A percentile compares a stretch with the other conserved stretches of the same genome.
These are phyloP conservation scores for Tokudaia muenninki DNA, from an alignment of 2,797 vertebrate species.

Conservation along the genomic window DNA sequence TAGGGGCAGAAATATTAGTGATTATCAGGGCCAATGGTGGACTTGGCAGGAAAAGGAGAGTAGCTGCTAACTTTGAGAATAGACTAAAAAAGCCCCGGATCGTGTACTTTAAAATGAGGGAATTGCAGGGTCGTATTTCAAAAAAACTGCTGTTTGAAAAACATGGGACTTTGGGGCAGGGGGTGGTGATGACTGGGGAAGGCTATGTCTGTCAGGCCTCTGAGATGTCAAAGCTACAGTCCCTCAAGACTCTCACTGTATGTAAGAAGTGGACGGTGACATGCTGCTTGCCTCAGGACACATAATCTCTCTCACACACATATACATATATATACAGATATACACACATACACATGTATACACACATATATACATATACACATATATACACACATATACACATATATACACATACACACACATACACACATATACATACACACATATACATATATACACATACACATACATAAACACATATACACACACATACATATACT, in stretches of 20 bases:
- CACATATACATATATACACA: too few species aligned
- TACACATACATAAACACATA: neutral
- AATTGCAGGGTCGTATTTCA: neutral
- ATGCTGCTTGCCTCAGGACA: neutral
- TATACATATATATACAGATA: accelerated
- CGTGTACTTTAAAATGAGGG: neutral
- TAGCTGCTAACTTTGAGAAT: neutral
- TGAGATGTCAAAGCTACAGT: neutral
- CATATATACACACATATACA: accelerated
- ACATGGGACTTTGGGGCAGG: neutral
- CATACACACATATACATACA: accelerated
- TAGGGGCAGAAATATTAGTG: neutral
- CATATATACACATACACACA: neutral
- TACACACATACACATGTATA: too few species aligned
- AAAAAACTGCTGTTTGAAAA: neutral
- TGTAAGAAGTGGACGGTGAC: neutral
- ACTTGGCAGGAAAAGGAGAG: neutral
- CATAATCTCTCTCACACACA: neutral
- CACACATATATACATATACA: accelerated
- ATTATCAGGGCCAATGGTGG: neutral
- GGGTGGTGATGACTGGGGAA: neutral
- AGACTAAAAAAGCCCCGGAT: neutral
- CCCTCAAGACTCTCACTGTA: neutral
- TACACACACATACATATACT: accelerated
- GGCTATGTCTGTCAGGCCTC: neutral